Percentiles rank a stretch among this genome's conserved stretches.
phyloP scores from a whole-genome alignment of 1,140 invertebrate species.

The Drosophila baimaii region DNA sequence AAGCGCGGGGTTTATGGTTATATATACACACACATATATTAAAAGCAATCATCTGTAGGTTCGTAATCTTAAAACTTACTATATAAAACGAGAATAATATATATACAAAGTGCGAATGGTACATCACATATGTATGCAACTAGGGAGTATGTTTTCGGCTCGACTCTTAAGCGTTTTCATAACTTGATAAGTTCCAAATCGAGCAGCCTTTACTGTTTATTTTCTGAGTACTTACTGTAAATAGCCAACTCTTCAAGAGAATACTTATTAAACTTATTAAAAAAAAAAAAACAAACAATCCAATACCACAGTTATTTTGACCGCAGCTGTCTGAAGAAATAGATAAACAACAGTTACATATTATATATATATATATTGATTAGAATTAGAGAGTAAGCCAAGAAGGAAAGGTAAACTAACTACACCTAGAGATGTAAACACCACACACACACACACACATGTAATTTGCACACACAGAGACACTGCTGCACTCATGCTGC shows the following conservation, averaged over 20 bases:
- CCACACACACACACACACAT: constrained; percentile 21
- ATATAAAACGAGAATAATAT: neutral
- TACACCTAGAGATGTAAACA: constrained; percentile 9
- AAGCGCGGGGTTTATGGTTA: neutral
- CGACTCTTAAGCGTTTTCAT: neutral
- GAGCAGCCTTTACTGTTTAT: constrained; percentile 5
- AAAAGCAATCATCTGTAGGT: constrained; percentile 31
- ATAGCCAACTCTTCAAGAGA: constrained; percentile 21
- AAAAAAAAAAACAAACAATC: neutral
- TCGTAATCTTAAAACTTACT: constrained; percentile 12
- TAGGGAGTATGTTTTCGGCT: neutral
- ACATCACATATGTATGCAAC: neutral
- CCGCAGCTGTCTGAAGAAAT: constrained; percentile 15
- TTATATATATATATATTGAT: constrained; percentile 27
- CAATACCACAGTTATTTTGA: constrained; percentile 7
- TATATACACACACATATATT: neutral
- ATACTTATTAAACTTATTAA: neutral
- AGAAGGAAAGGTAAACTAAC: constrained; percentile 24
- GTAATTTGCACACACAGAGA: constrained; percentile 30
- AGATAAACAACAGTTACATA: neutral
- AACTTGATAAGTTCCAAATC: neutral
- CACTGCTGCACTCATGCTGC: constrained; percentile 30
- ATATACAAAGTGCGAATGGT: neutral
- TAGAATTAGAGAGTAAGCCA: constrained; percentile 40
- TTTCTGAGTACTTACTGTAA: constrained; percentile 12